phyloP scores from a whole-genome alignment of 2,888 invertebrate species.

The Erebia ligea region DNA sequence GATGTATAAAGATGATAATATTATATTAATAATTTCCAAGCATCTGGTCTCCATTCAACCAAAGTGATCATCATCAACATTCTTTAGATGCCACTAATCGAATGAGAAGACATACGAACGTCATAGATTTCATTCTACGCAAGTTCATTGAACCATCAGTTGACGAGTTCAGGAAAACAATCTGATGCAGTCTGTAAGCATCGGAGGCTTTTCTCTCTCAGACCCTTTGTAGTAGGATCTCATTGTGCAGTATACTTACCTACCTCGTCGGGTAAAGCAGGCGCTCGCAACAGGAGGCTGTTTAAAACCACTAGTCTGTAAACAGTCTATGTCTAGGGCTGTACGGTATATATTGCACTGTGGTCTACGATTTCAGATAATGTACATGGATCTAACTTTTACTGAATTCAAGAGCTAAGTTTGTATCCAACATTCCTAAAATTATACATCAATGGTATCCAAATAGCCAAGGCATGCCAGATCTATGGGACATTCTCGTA shows the following conservation, averaged over 20 bases:
- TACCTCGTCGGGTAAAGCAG: slow-evolving; percentile 26
- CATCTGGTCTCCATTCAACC: not conserved
- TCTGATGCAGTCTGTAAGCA: slow-evolving; percentile 30
- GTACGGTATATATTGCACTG: slow-evolving; percentile 11
- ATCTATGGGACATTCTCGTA: not conserved
- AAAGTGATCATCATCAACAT: not conserved
- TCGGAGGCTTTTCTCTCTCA: slow-evolving; percentile 35
- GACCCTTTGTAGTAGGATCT: slow-evolving; percentile 29
- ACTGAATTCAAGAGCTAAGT: not conserved
- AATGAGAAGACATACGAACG: not conserved
- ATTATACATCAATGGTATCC: too few relatives aligned
- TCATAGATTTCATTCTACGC: slow-evolving; percentile 6
- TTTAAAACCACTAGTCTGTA: slow-evolving; percentile 37
- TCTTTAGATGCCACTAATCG: not conserved
- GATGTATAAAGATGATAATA: too few relatives aligned
- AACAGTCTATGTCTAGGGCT: slow-evolving; percentile 30
- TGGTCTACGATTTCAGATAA: slow-evolving; percentile 7
- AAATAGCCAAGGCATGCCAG: too few relatives aligned
- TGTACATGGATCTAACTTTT: not conserved
- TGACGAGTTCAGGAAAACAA: slow-evolving; percentile 27
- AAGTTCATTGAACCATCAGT: slow-evolving; percentile 25
- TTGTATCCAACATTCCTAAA: too few relatives aligned
- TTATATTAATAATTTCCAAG: not conserved
- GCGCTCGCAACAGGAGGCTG: slow-evolving; percentile 30
- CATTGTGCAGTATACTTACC: slow-evolving; percentile 20